A percentile compares a stretch with the other conserved stretches of the same genome.
These are phyloP conservation scores for Macquaria australasica DNA, from an alignment of 2,113 vertebrate genomes.

Conservation along the genomic window DNA sequence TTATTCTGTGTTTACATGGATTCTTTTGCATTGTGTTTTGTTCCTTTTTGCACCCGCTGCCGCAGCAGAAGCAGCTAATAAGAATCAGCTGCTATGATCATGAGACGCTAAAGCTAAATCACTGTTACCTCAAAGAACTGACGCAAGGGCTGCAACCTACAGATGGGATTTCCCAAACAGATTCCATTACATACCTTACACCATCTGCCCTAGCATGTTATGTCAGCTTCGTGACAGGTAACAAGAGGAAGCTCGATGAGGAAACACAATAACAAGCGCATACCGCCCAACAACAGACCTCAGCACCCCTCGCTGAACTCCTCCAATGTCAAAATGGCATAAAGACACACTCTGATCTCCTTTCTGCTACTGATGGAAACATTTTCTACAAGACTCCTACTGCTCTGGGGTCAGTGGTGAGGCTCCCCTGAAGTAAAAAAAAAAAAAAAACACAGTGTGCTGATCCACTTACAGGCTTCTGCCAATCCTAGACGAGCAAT, in stretches of 20 bases:
- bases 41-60: constrained; percentile 50
- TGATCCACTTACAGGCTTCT: constrained; percentile 31
- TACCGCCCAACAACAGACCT: constrained; percentile 62
- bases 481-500: constrained; percentile 36
- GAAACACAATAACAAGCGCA: constrained; percentile 73
- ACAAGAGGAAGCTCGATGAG: constrained; percentile 68
- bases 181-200: constrained; percentile 65
- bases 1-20: constrained; percentile 70
- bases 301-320: constrained; percentile 46
- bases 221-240: constrained; percentile 75
- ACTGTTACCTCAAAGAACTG: neutral
- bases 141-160: constrained; percentile 40
- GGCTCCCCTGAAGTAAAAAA: constrained; percentile 2
- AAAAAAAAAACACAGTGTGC: neutral
- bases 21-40: constrained; percentile 64
- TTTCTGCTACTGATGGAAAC: constrained; percentile 55
- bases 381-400: constrained; percentile 61
- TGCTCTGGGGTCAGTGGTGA: constrained; percentile 66
- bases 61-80: constrained; percentile 32
- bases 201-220: constrained; percentile 73
- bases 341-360: constrained; percentile 69
- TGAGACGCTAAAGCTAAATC: constrained; percentile 24
- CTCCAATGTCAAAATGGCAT: constrained; percentile 69
- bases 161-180: constrained; percentile 69
- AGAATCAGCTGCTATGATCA: constrained; percentile 24